Evolutionary conservation across 2,113 vertebrate genomes (phyloP).

Genomic region (Campylomormyrus tamandua): DNA sequence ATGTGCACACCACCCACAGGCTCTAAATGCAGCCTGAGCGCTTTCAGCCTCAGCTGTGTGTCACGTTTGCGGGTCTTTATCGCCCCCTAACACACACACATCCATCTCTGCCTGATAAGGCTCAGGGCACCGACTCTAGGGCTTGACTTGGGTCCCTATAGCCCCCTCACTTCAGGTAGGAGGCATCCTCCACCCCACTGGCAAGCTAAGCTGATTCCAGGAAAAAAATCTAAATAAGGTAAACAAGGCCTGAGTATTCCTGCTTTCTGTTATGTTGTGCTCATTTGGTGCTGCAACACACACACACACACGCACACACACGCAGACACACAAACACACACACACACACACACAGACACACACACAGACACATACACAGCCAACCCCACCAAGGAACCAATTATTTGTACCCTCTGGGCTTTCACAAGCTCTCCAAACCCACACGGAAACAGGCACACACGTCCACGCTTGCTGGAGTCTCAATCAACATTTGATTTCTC

Average conservation of each 20-base stretch:
- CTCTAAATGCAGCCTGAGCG: background rate
- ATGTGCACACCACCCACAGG: constrained; percentile 31
- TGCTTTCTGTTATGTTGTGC: background rate
- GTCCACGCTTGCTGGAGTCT: background rate
- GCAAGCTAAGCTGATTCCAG: background rate
- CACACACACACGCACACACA: background rate
- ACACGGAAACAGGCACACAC: background rate
- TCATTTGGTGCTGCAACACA: background rate
- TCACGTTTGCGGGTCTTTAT: background rate
- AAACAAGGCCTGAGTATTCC: background rate
- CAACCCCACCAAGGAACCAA: background rate
- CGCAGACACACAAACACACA: background rate
- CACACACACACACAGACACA: background rate
- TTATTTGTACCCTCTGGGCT: background rate
- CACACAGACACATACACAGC: background rate
- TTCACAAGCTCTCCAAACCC: background rate
- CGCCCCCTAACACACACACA: background rate
- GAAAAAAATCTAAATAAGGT: background rate
- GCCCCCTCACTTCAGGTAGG: background rate
- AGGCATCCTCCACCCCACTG: background rate
- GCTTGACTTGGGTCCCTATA: background rate
- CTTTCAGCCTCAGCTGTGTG: background rate
- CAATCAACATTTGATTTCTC: background rate
- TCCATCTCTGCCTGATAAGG: background rate
- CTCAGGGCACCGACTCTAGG: background rate